Conservation (phyloP, 2,888 invertebrate genomes). For the Lapara coniferarum region DNA sequence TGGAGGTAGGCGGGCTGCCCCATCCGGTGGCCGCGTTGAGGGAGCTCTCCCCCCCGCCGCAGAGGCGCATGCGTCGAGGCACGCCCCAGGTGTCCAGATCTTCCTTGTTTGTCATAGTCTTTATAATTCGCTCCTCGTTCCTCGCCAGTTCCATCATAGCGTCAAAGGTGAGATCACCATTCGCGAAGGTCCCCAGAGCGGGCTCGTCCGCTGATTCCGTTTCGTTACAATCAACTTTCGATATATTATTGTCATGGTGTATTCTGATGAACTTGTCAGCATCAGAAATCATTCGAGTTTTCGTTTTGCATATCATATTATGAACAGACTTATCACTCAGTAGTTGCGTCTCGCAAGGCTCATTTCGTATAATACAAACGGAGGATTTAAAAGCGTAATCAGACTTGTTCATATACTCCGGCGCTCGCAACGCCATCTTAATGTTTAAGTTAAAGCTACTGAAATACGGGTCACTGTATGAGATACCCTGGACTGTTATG, state of each 20-base stretch:
- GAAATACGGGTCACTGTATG: conserved; percentile 85
- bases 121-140: conserved; percentile 62
- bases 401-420: conserved; percentile 84
- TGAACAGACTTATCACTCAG: conserved; percentile 74
- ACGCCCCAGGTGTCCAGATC: conserved; percentile 83
- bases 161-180: conserved; percentile 79
- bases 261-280: conserved; percentile 66
- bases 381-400: conserved; percentile 85
- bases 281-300: conserved; percentile 72
- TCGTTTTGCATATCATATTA: conserved; percentile 71
- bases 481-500: conserved; percentile 85
- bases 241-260: conserved; percentile 80
- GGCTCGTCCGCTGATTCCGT: conserved; percentile 52
- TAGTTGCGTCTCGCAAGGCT: conserved; percentile 78
- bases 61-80: conserved; percentile 85
- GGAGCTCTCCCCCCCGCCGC: conserved; percentile 92
- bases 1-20: conserved; percentile 89
- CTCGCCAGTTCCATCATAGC: conserved; percentile 72
- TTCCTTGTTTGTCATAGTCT: conserved; percentile 52
- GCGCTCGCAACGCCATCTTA: conserved; percentile 83
- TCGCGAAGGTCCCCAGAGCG: conserved; percentile 68
- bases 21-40: conserved; percentile 90
- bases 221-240: conserved; percentile 56
- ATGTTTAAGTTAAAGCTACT: conserved; percentile 84
- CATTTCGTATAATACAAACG: conserved; percentile 82